Conservation (phyloP, 2,888 invertebrate species). For the Lissonota sp. region DNA sequence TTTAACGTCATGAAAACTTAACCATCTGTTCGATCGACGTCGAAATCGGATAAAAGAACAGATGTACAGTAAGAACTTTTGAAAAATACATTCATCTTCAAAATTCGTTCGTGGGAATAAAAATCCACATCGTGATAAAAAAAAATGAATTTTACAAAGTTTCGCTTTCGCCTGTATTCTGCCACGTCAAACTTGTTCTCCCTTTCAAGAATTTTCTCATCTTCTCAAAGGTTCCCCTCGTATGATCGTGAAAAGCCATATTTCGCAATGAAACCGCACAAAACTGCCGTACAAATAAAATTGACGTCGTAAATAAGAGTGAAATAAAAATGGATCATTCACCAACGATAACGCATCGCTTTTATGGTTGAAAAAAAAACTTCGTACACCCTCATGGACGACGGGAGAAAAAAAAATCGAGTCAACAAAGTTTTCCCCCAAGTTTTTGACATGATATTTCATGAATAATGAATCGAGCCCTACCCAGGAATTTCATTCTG, state of each 20-base stretch:
- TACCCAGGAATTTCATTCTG: too few species aligned
- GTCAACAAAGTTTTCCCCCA: too few species aligned
- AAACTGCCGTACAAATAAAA: neutral
- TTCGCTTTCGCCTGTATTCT: constrained; percentile 20
- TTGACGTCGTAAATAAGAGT: neutral
- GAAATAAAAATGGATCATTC: neutral
- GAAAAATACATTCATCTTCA: constrained; percentile 20
- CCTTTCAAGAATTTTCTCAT: neutral
- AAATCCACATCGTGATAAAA: constrained; percentile 9
- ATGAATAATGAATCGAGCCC: too few species aligned
- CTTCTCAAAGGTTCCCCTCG: neutral
- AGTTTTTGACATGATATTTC: too few species aligned
- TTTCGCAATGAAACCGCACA: neutral
- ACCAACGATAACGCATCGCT: neutral
- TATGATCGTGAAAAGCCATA: neutral
- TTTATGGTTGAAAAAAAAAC: too few species aligned
- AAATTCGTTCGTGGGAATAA: constrained; percentile 24
- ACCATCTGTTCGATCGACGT: too few species aligned
- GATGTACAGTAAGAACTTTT: constrained; percentile 34
- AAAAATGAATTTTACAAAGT: neutral
- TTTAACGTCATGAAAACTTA: too few species aligned
- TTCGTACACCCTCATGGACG: neutral
- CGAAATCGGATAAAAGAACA: constrained; percentile 6
- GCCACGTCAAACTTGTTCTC: constrained; percentile 27
- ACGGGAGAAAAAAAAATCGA: neutral